Base-by-base conservation (phyloP, 2,113 vertebrate genomes). In the Tachysurus vachellii region DNA sequence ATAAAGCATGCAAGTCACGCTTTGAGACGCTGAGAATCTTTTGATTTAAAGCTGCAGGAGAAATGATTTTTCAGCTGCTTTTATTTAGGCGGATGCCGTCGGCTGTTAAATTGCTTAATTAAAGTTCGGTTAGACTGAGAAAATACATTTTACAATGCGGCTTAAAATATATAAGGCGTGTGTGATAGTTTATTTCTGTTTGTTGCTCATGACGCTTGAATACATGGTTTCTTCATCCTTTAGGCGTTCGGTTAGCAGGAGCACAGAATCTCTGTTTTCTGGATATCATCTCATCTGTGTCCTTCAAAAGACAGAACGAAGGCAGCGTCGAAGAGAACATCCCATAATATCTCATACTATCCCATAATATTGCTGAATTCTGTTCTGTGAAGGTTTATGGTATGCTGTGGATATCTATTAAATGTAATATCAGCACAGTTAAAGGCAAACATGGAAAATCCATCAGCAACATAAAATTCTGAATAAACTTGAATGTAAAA, bases 401-500 rank as follows among this genome's bases (percentile, higher is more conserved):
- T 36, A 80, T 14, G 21, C n/a, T 31, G 13, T 9, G 17, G 77
- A 36, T 12, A 28, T 19, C 54, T 57, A 57, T 19, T 36, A 12
- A 44, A 61, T 61, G 56, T 61, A 42, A 81, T 42, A 23, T 26
- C 31, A 61, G 56, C 31, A 81, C 79, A 80, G 73, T 31, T 62
- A 71, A 66, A n/a, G 50, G 71, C n/a, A 61, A 59, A 57, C 36
- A 66, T 70, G 77, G 82, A 84, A 88, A 85, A 85, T 28, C 76
- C 62, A 57, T 71, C 23, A 57, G 54, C 84, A 53, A 31, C 31
- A 47, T 86, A 28, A 91, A 89, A 80, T 53, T 66, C 56, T 50
- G 64, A 64, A 88, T 85, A 89, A 91, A 89, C 28, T 9, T 85
- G 23, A 68, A 82, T 79, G 82, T 80, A 59, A 81, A 80, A 86